Conservation (phyloP, 2,113 vertebrate species). For the Sigmodon hispidus region DNA sequence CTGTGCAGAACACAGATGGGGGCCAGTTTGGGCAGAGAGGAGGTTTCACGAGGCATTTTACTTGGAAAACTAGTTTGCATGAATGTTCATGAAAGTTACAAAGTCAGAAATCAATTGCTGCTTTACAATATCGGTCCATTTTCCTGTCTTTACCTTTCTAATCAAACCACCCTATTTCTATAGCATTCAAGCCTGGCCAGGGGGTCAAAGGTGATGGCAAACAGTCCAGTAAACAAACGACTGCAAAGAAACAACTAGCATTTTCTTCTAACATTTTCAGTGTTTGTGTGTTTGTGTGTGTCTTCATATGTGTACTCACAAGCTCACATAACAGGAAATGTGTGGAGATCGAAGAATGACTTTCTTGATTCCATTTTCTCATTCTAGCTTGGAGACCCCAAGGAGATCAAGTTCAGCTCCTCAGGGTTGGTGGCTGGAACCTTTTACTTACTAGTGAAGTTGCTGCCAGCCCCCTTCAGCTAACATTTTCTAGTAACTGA, state of each 20-base stretch:
- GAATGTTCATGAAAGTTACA: conserved; percentile 69
- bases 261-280: background rate
- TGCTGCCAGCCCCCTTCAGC: background rate
- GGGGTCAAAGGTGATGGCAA: background rate
- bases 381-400: background rate
- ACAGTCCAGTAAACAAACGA: conserved; percentile 33
- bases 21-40: conserved; percentile 68
- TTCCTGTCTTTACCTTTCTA: background rate
- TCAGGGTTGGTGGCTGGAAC: background rate
- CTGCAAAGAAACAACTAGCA: conserved; percentile 33
- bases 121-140: conserved; percentile 29
- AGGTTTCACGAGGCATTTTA: conserved; percentile 67
- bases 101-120: conserved; percentile 68
- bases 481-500: conserved; percentile 33
- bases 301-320: too few relatives aligned
- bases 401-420: background rate
- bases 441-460: background rate
- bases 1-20: conserved; percentile 75
- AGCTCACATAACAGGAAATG: background rate
- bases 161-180: conserved; percentile 12
- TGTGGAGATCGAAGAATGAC: background rate
- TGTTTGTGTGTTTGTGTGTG: background rate
- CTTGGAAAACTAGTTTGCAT: conserved; percentile 71
- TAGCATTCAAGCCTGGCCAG: background rate
- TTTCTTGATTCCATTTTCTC: background rate